Evolutionary conservation across 2,113 vertebrate genomes (phyloP).

Genomic region (Oreotrochilus melanogaster): DNA sequence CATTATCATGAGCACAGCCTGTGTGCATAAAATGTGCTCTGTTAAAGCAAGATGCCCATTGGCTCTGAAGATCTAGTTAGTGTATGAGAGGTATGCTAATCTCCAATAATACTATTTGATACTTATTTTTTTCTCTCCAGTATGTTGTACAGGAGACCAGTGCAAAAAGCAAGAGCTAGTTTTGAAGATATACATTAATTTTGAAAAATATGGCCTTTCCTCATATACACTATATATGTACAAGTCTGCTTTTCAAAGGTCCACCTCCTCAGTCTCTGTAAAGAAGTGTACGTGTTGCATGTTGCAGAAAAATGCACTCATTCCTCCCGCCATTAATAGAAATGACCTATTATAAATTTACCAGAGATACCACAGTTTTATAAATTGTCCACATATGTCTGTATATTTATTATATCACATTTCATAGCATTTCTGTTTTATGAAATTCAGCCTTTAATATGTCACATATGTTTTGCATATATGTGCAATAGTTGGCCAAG

Average conservation of each 20-base stretch:
- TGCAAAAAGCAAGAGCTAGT: neutral
- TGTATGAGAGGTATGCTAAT: neutral
- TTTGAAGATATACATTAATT: neutral
- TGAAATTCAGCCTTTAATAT: conserved; percentile 67
- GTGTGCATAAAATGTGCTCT: neutral
- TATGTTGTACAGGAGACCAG: neutral
- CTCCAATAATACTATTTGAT: neutral
- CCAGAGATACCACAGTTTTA: conserved; percentile 42
- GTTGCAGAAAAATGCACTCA: neutral
- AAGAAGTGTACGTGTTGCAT: neutral
- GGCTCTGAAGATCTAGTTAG: neutral
- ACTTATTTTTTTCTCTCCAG: neutral
- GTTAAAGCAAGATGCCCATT: neutral
- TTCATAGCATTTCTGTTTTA: conserved; percentile 68
- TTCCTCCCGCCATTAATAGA: conserved; percentile 26
- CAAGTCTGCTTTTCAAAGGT: neutral
- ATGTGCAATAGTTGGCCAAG: conserved; percentile 54
- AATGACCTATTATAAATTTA: conserved; percentile 65
- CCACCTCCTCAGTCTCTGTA: neutral
- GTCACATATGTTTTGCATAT: conserved; percentile 73
- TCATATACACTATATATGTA: neutral
- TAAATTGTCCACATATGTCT: conserved; percentile 69
- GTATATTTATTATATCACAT: conserved; percentile 68
- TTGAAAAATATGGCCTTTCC: neutral
- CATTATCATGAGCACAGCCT: fast-evolving